phyloP scores from a whole-genome alignment of 1,140 invertebrate species.

The Phortica variegata region DNA sequence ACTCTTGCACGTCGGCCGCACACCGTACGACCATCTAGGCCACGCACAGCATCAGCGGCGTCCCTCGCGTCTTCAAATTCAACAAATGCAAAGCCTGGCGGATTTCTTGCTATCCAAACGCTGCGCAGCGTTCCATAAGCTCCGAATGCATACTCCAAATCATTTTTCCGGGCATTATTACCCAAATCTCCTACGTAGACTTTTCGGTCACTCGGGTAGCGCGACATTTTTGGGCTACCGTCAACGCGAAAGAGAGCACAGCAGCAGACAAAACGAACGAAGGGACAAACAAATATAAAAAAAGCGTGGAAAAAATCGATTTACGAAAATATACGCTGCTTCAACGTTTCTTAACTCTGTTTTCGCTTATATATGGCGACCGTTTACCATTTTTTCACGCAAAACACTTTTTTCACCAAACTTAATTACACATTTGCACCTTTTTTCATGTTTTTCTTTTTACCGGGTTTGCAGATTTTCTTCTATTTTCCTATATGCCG shows the following conservation, averaged over 20 bases:
- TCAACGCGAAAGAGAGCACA: constrained; percentile 29
- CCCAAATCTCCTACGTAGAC: constrained; percentile 95
- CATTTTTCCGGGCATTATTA: constrained; percentile 83
- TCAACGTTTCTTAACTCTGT: constrained; percentile 10
- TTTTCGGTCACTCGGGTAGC: constrained; percentile 86
- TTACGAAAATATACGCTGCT: constrained; percentile 13
- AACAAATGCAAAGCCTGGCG: constrained; percentile 92
- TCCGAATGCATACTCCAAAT: constrained; percentile 90
- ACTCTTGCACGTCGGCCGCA: constrained; percentile 89
- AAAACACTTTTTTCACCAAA: too few relatives aligned
- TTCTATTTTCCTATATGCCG: too few relatives aligned
- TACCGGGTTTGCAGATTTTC: too few relatives aligned
- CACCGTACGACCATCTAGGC: constrained; percentile 73
- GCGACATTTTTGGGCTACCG: constrained; percentile 63
- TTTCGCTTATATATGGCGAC: neutral
- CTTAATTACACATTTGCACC: too few relatives aligned
- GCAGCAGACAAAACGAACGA: too few relatives aligned
- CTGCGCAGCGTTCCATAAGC: constrained; percentile 92
- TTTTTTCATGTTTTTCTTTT: too few relatives aligned
- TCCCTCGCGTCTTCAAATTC: constrained; percentile 90
- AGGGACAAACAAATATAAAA: constrained; percentile 6
- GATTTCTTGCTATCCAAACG: constrained; percentile 94
- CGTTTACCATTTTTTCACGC: too few relatives aligned
- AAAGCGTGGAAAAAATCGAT: constrained; percentile 45
- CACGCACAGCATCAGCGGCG: constrained; percentile 86